Percentiles rank a stretch among this genome's conserved stretches.
phyloP scores from a whole-genome alignment of 2,113 vertebrate genomes.

The Oryzias celebensis region DNA sequence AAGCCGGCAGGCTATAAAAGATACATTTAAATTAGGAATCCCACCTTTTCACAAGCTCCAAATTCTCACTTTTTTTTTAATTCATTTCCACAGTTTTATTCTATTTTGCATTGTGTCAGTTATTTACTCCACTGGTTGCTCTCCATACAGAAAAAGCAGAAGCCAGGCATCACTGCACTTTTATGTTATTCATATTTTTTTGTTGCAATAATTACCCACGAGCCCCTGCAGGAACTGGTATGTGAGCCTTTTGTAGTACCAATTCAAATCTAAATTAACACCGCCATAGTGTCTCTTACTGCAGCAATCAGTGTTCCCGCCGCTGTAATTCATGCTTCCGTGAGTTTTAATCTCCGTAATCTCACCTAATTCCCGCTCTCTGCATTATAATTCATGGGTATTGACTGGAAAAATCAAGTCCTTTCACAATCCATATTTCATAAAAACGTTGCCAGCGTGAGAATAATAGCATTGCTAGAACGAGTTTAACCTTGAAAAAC shows the following conservation, averaged over 20 bases:
- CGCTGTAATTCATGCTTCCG: conserved; percentile 30
- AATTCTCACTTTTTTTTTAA: conserved; percentile 22
- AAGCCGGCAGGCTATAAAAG: conserved; percentile 7
- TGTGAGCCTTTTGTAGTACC: conserved; percentile 43
- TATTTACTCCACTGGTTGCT: conserved; percentile 18
- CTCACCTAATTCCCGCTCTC: conserved; percentile 42
- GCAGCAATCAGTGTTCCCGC: conserved; percentile 40
- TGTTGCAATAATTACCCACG: conserved; percentile 64
- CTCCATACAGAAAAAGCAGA: conserved; percentile 28
- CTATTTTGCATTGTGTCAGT: conserved; percentile 12
- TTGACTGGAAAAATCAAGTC: conserved; percentile 44
- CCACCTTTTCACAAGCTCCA: conserved; percentile 8
- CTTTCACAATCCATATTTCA: conserved; percentile 35
- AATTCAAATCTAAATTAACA: conserved; percentile 64
- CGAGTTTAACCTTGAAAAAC: conserved; percentile 55
- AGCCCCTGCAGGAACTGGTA: conserved; percentile 29
- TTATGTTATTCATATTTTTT: conserved; percentile 54
- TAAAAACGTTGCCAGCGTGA: conserved; percentile 24
- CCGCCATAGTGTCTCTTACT: conserved; percentile 26
- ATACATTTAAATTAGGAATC: conserved; percentile 20
- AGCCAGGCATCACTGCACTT: conserved; percentile 46
- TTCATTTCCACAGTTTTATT: conserved; percentile 15
- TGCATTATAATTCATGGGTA: conserved; percentile 46
- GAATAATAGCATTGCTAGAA: conserved; percentile 30
- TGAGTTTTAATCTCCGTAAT: conserved; percentile 60